Base-by-base conservation (phyloP, 2,888 invertebrate genomes). In the Mimachlamys varia region DNA sequence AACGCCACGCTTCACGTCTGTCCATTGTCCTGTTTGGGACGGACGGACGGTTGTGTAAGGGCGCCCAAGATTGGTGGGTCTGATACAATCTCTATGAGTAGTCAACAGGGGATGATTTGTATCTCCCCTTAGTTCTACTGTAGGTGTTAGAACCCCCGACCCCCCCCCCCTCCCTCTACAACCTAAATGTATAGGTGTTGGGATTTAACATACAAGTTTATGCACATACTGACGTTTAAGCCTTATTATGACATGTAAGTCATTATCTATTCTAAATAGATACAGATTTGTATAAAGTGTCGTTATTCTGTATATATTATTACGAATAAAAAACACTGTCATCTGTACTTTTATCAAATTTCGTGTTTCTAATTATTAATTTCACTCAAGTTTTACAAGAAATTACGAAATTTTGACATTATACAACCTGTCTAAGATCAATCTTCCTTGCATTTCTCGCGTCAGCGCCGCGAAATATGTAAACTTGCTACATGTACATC, bases 31-130 rank as follows among this genome's bases (percentile, higher is more conserved):
- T 10, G 10, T 1, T 15, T 12, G 76, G 76, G 12, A 27, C 76
- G 76, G 76, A 76, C 76, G 27, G 76, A 76, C 33, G 76, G 76
- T 33, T 76, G 27, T 76, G 33, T 76, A 76, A 76, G 22, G 76
- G 76, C 44, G 22, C 62, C 22, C 22, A n/a, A 22, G n/a, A 33
- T 76, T 27, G 76, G 0, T 33, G 12, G 33, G 12, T 12, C 27
- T 27, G 76, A 76, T 76, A 76, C 7, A 33, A 76, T 76, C 76
- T 76, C 33, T 76, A 7, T 15, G 12, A 33, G 4, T 33, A 76
- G 76, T 76, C 17, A 53, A 13, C 53, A 17, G 13, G 13, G 13
- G 76, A 33, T 27, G 76, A 76, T 76, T 33, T 76, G n/a, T 76
- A 76, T 76, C 76, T 27, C 33, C 2, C 76, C 53, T 13, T 33